Base-by-base conservation (phyloP, 2,797 vertebrate species). In the Luscinia megarhynchos region DNA sequence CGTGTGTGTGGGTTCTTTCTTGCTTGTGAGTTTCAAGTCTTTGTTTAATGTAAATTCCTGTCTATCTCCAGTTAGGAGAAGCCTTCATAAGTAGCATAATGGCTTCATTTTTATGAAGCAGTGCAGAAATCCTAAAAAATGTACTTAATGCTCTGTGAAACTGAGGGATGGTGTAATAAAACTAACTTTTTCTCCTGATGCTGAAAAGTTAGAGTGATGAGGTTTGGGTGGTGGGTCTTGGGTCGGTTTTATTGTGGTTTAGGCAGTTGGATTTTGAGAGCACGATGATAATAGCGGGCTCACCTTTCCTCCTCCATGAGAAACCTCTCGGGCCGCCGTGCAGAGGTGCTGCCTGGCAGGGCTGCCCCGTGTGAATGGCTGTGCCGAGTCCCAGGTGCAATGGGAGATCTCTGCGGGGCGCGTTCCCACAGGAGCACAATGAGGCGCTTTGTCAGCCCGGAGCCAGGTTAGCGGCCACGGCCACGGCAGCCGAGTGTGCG, bases 381-480 rank as follows among this genome's bases (percentile, higher is more conserved):
- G 82, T 85, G 97, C 97, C 95, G 34, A 34, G 34, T 34, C 34
- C 34, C 34, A 34, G 34, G 36, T 40, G 96, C 97, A 98, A 96
- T 98, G 98, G 97, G 98, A 98, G 98, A 96, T 84, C 83, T 97
- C 94, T 95, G 62, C 36, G 5, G 38, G 38, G 38, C 43, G 4
- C 59, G 97, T 98, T 98, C 98, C 98, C 98, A 98, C 98, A 96
- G 95, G 20, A 94, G 73, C 97, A 97, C 97, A 98, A 97, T 98
- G 96, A 95, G 89, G 94, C 95, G 36, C 80, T 96, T 88, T 96
- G 97, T 93, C 93, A 93, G 75, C 88, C 78, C 1, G n/a, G 96
- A 96, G 96, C 97, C 97, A 97, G 97, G 84, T 94, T 94, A 93
- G 79, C 66, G 34, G 86, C 70, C 68, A 91, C 34, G 82, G 95